A percentile compares a stretch with the other conserved stretches of the same genome.
Conservation (phyloP, 2,797 vertebrate species). For the Premnoplex brunnescens region DNA sequence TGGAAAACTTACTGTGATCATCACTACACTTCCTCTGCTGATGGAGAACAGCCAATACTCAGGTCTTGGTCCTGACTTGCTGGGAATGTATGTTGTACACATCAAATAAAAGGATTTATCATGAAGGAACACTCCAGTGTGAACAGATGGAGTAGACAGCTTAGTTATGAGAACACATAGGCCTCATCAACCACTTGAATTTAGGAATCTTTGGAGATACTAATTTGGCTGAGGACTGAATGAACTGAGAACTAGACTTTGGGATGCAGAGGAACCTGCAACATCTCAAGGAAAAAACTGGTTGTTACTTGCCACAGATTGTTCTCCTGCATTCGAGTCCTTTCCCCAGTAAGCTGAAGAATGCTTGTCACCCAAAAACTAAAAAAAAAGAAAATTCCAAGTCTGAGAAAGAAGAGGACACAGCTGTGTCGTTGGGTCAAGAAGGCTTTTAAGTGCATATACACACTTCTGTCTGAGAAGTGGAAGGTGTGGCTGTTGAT, state of each 20-base stretch:
- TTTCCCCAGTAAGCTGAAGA: not conserved
- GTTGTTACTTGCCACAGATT: not conserved
- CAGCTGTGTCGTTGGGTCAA: not conserved
- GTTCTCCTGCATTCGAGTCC: not conserved
- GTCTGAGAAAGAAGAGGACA: not conserved
- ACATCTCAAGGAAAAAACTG: not conserved
- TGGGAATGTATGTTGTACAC: not conserved
- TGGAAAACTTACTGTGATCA: not conserved
- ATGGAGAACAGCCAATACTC: not conserved
- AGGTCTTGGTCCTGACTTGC: not conserved
- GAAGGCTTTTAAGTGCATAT: not conserved
- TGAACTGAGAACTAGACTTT: not conserved
- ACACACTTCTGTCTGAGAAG: not conserved
- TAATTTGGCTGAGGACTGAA: not conserved
- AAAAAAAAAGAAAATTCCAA: not conserved
- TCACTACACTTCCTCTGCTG: not conserved
- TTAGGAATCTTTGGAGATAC: not conserved
- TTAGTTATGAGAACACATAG: not conserved
- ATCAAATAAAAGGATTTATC: not conserved
- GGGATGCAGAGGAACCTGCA: not conserved
- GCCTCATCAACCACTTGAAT: not conserved
- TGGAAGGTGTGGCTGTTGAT: not conserved
- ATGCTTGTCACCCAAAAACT: not conserved
- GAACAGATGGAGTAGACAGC: not conserved
- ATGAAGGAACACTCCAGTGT: not conserved